Base-by-base conservation (phyloP, 1,140 invertebrate species). In the Idris sp. region DNA sequence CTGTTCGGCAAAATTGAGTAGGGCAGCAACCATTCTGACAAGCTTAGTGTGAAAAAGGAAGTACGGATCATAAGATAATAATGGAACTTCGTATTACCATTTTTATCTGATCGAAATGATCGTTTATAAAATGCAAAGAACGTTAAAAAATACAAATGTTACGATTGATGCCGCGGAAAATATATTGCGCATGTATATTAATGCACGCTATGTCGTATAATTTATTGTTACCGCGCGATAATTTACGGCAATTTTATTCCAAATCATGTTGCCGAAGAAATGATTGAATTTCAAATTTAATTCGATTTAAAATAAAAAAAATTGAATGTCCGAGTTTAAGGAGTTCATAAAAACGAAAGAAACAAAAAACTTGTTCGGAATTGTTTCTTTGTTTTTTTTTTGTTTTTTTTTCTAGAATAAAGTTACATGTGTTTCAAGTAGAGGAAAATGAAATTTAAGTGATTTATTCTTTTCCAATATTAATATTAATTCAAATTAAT, bases 31-130 rank as follows among this genome's bases (percentile, higher is more conserved):
- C 31, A 48, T 73, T 65, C 62, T 68, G 56, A 75, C 22, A 58
- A 71, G 41, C 35, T 46, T 44, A 41, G 53, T 62, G 49, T 9
- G 49, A 59, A 54, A 59, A 58, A 44, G 49, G 59, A 62, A 41
- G 58, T 64, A 11, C 54, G 54, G 56, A 56, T 74, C 72, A 67
- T 59, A 68, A 69, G 65, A 64, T 75, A 64, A 74, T 68, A 61
- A 64, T 64, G 58, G 58, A 58, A 51, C 16, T 56, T 28, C 16
- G 25, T 59, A 65, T 73, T 73, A 73, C 68, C 68, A 72, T 72
- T 72, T 72, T 72, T 72, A 64, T 72, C 68, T 56, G 43, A 72
- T 72, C 49, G 58, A 40, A 58, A 64, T 72, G 35, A 68, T 68
- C 64, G 64, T 68, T 68, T 59, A 49, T 43, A 62, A 72, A 62